These are phyloP conservation scores for Haliclona indistincta DNA, from an alignment of 37 sponge, comb jelly and placozoan species.

Conservation along the genomic window DNA sequence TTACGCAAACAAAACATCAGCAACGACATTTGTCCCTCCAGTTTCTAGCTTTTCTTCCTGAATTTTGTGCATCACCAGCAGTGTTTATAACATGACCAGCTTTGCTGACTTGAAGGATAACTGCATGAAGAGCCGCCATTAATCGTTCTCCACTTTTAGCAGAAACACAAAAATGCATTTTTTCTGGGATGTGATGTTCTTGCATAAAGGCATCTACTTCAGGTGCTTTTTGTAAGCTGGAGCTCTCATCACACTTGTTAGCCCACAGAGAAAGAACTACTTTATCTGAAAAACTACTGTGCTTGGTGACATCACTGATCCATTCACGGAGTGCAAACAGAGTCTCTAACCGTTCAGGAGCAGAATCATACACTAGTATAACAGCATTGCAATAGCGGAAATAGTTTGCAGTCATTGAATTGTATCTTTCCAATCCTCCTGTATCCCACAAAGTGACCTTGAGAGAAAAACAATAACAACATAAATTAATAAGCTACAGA, in stretches of 20 bases:
- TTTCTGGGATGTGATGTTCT: conserved; percentile 3
- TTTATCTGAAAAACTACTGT: not conserved
- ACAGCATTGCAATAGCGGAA: conserved; percentile 33
- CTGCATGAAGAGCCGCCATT: conserved; percentile 6
- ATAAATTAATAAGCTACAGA: too few relatives aligned
- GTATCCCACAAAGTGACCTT: conserved; percentile 60
- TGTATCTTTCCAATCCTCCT: conserved; percentile 11
- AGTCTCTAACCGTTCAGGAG: not conserved
- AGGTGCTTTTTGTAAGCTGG: not conserved
- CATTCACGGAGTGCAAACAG: conserved; percentile 23
- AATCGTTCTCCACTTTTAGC: conserved; percentile 9
- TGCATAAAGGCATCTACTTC: conserved; percentile 4
- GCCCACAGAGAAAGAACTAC: conserved; percentile 49
- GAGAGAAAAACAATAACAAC: too few relatives aligned
- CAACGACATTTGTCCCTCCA: too few relatives aligned
- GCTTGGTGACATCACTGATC: conserved; percentile 1
- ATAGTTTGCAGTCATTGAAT: conserved; percentile 47
- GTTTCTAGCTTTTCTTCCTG: too few relatives aligned
- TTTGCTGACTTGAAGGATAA: not conserved
- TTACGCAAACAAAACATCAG: too few relatives aligned
- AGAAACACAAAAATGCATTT: conserved; percentile 28
- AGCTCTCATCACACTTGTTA: conserved; percentile 26
- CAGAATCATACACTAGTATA: conserved; percentile 41
- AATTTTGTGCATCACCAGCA: too few relatives aligned
- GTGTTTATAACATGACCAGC: not conserved